Evolutionary conservation across 2,797 vertebrate genomes (phyloP).

Genomic region (Meriones psammophilus): DNA sequence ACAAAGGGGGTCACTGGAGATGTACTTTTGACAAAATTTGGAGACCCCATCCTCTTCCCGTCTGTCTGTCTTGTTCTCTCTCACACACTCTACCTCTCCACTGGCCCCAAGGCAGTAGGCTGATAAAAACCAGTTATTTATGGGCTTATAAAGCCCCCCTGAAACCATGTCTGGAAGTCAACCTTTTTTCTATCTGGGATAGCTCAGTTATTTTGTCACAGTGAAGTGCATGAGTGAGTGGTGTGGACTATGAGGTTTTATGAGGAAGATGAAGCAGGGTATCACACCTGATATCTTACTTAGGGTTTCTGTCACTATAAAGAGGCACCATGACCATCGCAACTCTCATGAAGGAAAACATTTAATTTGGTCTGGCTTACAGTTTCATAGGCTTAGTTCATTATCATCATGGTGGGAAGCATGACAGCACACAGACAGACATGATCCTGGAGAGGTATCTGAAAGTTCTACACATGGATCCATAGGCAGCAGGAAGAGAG

Average conservation of each 20-base stretch:
- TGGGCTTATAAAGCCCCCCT: neutral
- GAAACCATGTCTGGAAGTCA: neutral
- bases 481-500: neutral
- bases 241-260: rapidly evolving
- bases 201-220: neutral
- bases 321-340: neutral
- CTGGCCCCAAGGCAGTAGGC: too few species aligned
- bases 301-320: too few species aligned
- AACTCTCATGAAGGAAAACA: neutral
- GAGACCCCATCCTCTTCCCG: too few species aligned
- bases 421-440: neutral
- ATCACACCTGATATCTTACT: rapidly evolving
- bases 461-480: neutral
- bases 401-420: neutral
- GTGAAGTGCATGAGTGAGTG: too few species aligned
- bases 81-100: neutral
- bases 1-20: too few species aligned
- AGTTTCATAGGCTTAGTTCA: neutral
- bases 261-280: rapidly evolving
- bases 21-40: neutral
- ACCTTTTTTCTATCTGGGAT: neutral
- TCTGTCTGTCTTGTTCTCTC: neutral
- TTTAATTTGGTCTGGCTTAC: neutral
- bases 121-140: neutral
- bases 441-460: neutral